Evolutionary conservation across 2,797 vertebrate species (phyloP).

Genomic region (Monodelphis domestica): DNA sequence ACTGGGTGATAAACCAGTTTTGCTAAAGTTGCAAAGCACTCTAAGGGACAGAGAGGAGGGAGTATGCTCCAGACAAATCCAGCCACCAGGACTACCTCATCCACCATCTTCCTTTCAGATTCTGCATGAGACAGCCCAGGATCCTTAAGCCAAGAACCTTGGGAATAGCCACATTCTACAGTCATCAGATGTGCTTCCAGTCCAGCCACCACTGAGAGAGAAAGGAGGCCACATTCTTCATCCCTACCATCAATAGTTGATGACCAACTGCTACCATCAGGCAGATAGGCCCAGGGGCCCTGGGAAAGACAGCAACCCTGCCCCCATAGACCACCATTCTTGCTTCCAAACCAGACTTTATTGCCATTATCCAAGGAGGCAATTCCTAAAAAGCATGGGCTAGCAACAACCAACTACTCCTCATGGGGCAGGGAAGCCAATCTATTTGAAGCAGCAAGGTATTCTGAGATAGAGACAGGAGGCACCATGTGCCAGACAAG

Average conservation of each 20-base stretch:
- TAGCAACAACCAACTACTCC: background rate
- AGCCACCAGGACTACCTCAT: background rate
- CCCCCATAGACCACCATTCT: too few relatives aligned
- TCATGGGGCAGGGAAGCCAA: background rate
- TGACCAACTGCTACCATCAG: background rate
- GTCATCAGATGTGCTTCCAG: background rate
- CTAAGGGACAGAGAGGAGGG: background rate
- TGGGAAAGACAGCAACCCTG: too few relatives aligned
- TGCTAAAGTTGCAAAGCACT: background rate
- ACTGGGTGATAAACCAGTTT: background rate
- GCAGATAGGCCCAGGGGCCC: background rate
- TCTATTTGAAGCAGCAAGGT: background rate
- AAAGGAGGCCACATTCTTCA: background rate
- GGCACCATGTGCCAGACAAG: background rate
- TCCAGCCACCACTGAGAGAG: background rate
- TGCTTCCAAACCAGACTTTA: background rate
- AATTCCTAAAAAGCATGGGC: background rate
- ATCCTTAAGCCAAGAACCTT: background rate
- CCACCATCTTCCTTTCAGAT: background rate
- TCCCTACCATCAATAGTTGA: background rate
- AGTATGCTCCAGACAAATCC: background rate
- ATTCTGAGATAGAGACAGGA: background rate
- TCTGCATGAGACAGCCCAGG: background rate
- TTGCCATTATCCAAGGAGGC: background rate
- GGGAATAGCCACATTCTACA: background rate